Evolutionary conservation across 2,888 invertebrate species (phyloP), one percentile per base, ranked within the genome.

Genomic region (Anarsia innoxiella): DNA sequence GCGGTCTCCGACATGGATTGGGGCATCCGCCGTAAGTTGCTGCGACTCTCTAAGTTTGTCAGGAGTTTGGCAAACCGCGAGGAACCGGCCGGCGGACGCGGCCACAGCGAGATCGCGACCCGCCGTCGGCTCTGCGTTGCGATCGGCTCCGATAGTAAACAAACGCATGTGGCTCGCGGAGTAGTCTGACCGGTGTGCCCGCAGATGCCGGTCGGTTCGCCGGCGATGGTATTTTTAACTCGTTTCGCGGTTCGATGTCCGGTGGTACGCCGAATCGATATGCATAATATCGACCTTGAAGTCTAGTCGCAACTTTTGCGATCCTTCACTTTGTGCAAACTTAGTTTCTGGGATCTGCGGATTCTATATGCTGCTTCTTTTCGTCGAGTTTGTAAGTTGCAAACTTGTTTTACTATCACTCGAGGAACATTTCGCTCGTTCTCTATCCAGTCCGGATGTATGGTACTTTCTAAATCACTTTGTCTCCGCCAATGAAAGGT

Each of bases 21-120:
- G 84, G 84, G 84, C 75, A 79, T 84, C 63, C 84, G 83, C 57
- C 84, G 84, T 84, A 82, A 84, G 84, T 84, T 76, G 46, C 46
- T 51, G 48, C 46, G 49, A 44, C 38, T 25, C 11, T 14, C 51
- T 58, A 64, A 71, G 58, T 66, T 66, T 60, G 57, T 50, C 51
- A 15, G 11, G 23, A 2, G 6, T 8, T 25, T 25, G 2, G 12
- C 5, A 12, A 19, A 4, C 14, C 10, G 1, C 11, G 8, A n/a
- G 12, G 19, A 4, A 25, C n/a, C 2, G 25, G 3, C 25, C 25
- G 25, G 8, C 25, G 25, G n/a, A 8, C 8, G 19, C 19, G 4
- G 46, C 38, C 15, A 27, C 32, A 33, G 42, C 43, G 42, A 33
- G 50, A 43, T 44, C 56, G 47, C 50, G 44, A 51, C 42, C 51